phyloP scores from a whole-genome alignment of 1,140 invertebrate species.

The Lanistes nyassanus region DNA sequence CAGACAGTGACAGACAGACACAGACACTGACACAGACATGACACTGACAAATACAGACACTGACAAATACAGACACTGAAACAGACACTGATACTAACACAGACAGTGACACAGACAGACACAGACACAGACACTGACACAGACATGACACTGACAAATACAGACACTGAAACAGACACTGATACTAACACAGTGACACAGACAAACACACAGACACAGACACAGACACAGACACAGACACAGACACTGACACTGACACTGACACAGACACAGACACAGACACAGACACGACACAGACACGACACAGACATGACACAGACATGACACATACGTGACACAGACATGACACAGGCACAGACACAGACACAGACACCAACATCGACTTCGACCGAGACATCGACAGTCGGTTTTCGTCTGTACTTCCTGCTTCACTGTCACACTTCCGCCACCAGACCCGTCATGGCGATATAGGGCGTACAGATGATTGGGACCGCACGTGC shows the following conservation, averaged over 20 bases:
- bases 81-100: too few relatives aligned
- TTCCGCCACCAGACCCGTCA: background rate
- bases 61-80: too few relatives aligned
- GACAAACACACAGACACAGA: background rate
- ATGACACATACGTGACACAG: background rate
- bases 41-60: too few relatives aligned
- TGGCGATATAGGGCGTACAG: too few relatives aligned
- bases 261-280: constrained; percentile 18
- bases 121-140: too few relatives aligned
- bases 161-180: too few relatives aligned
- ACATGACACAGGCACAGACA: background rate
- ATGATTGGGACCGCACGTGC: too few relatives aligned
- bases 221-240: constrained; percentile 8
- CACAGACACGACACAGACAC: too few relatives aligned
- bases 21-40: background rate
- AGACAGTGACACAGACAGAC: too few relatives aligned
- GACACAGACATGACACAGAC: too few relatives aligned
- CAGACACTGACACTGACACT: constrained; percentile 14
- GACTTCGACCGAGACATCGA: background rate
- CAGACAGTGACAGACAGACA: background rate
- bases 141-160: too few relatives aligned
- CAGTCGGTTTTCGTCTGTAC: background rate
- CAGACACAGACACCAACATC: constrained; percentile 2
- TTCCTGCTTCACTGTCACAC: background rate
- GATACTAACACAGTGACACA: too few relatives aligned